These are phyloP conservation scores for Meteorus sp. DNA, from an alignment of 1,140 invertebrate species.

Conservation along the genomic window DNA sequence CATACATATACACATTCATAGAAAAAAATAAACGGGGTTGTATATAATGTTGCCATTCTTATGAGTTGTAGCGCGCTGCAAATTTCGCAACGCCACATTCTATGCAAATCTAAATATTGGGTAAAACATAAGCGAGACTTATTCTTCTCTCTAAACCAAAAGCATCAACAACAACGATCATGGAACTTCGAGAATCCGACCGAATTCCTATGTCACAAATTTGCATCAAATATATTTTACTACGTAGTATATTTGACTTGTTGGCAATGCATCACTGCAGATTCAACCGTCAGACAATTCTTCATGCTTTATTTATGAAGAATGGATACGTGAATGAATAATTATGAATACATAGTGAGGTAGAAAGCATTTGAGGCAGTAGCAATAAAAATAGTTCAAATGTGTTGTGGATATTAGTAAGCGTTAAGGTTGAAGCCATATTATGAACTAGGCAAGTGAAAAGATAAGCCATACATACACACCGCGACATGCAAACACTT, in stretches of 20 bases:
- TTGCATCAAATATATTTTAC: constrained; percentile 4
- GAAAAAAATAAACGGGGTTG: too few relatives aligned
- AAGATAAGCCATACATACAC: too few relatives aligned
- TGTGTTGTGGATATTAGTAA: too few relatives aligned
- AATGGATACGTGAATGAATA: neutral
- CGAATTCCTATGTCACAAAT: constrained; percentile 12
- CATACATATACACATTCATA: too few relatives aligned
- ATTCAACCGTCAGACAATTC: constrained; percentile 18
- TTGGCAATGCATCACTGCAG: constrained; percentile 5
- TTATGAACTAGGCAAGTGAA: too few relatives aligned
- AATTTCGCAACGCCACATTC: constrained; percentile 56
- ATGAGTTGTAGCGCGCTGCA: constrained; percentile 33
- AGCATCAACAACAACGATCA: neutral
- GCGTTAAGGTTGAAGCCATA: too few relatives aligned
- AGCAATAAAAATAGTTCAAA: too few relatives aligned
- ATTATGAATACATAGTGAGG: neutral
- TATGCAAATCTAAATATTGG: constrained; percentile 53
- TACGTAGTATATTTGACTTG: neutral
- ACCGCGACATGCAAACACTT: too few relatives aligned
- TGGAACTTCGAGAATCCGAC: too few relatives aligned
- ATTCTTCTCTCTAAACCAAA: too few relatives aligned
- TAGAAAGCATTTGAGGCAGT: too few relatives aligned
- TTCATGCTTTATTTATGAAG: constrained; percentile 13
- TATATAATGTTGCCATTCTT: constrained; percentile 36
- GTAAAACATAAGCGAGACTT: too few relatives aligned